Conservation (phyloP, 2,113 vertebrate species). For the Amphiprion percula region DNA sequence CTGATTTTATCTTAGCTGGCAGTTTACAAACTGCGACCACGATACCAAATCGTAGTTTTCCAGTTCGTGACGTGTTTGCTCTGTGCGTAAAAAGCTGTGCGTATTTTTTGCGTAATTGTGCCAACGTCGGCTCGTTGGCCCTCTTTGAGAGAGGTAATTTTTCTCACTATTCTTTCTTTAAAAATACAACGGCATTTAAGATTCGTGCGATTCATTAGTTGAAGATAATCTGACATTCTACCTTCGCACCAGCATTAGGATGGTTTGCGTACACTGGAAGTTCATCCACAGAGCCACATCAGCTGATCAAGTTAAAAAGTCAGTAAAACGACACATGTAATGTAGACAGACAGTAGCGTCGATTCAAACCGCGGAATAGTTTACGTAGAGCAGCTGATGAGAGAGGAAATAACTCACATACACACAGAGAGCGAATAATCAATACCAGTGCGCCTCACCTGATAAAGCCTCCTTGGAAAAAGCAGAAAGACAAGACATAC, state of each 20-base stretch:
- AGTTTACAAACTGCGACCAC: neutral
- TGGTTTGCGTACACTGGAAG: neutral
- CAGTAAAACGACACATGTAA: neutral
- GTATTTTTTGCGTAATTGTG: neutral
- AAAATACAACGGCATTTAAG: neutral
- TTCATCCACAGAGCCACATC: neutral
- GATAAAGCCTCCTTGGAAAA: constrained; percentile 86
- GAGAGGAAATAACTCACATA: constrained; percentile 12
- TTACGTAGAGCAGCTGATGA: constrained; percentile 23
- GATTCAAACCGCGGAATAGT: constrained; percentile 48
- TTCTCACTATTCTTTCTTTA: neutral
- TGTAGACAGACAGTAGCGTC: neutral
- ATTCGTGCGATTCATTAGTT: neutral
- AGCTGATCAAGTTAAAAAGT: constrained; percentile 6
- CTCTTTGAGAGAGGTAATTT: neutral
- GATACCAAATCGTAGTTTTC: neutral
- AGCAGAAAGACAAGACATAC: constrained; percentile 83
- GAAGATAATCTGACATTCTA: fast-evolving
- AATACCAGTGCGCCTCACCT: constrained; percentile 76
- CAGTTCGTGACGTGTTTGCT: neutral
- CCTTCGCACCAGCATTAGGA: neutral
- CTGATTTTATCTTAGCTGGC: neutral
- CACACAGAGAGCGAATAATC: neutral
- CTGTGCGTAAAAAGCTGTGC: constrained; percentile 37
- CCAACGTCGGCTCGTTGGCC: too few relatives aligned